Conservation (phyloP, 2,888 invertebrate genomes). For the Steinernema carpocapsae region DNA sequence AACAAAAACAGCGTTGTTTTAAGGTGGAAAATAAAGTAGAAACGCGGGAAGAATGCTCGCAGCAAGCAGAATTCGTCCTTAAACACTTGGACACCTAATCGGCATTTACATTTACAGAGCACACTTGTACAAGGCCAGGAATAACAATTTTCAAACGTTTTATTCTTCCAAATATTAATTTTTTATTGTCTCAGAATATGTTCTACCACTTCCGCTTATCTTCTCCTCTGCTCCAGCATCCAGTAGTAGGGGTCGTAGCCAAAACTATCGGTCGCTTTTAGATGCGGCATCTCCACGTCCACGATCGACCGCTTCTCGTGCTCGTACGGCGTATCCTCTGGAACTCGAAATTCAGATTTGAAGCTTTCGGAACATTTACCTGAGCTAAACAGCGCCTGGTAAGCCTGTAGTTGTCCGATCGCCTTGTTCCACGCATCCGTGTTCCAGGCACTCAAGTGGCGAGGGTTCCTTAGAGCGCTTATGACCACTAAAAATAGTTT, state of each 20-base stretch:
- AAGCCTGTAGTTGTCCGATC: conserved; percentile 41
- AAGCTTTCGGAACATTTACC: conserved; percentile 27
- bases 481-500: conserved; percentile 41
- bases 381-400: conserved; percentile 41
- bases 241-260: conserved; percentile 34
- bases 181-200: background rate
- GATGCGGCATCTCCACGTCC: background rate
- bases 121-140: too few species aligned
- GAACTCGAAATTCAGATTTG: background rate
- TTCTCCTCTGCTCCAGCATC: conserved; percentile 9
- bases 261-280: background rate
- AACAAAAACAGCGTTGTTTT: too few species aligned
- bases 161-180: background rate
- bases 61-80: too few species aligned
- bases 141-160: too few species aligned
- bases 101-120: too few species aligned
- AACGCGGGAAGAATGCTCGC: too few species aligned
- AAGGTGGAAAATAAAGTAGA: too few species aligned
- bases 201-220: conserved; percentile 11
- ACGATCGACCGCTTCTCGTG: conserved; percentile 26
- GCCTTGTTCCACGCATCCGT: conserved; percentile 43
- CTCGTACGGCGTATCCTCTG: background rate
- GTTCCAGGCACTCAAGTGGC: conserved; percentile 41
- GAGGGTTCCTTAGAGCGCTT: conserved; percentile 39
- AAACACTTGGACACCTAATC: too few species aligned